phyloP scores from a whole-genome alignment of 2,888 invertebrate genomes.

The Microctonus brassicae region DNA sequence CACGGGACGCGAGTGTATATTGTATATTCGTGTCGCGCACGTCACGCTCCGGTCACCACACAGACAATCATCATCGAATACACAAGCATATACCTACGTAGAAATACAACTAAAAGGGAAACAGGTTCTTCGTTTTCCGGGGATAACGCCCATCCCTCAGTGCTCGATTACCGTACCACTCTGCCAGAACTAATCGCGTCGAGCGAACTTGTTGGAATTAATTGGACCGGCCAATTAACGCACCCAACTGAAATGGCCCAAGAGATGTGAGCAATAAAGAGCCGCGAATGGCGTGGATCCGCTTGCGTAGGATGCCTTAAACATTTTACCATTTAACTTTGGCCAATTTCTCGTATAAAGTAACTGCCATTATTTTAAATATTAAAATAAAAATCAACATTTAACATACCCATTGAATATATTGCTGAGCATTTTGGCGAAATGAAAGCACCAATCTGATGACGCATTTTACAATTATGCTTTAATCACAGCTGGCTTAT shows the following conservation, averaged over 20 bases:
- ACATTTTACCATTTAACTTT: background rate
- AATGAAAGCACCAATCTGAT: constrained; percentile 51
- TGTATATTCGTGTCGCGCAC: constrained; percentile 3
- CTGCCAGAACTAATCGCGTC: constrained; percentile 61
- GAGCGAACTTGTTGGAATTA: constrained; percentile 68
- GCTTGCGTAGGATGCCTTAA: constrained; percentile 40
- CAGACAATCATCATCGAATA: background rate
- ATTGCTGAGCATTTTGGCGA: constrained; percentile 12
- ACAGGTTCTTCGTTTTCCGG: constrained; percentile 64
- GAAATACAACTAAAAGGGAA: constrained; percentile 36
- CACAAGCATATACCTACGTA: background rate
- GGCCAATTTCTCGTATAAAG: background rate
- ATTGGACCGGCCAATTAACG: constrained; percentile 69
- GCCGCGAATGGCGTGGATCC: constrained; percentile 49
- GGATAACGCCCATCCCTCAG: constrained; percentile 44
- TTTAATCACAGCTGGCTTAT: constrained; percentile 58
- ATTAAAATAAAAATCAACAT: background rate
- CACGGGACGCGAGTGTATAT: background rate
- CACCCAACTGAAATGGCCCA: constrained; percentile 59
- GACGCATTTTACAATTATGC: constrained; percentile 59
- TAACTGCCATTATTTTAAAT: constrained; percentile 17
- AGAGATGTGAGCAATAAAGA: constrained; percentile 55
- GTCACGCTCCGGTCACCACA: background rate
- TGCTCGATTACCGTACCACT: constrained; percentile 31
- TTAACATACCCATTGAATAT: background rate